A percentile compares a stretch with the other conserved stretches of the same genome.
These are phyloP conservation scores for Australoheros facetus DNA, from an alignment of 2,797 vertebrate genomes.

Conservation along the genomic window DNA sequence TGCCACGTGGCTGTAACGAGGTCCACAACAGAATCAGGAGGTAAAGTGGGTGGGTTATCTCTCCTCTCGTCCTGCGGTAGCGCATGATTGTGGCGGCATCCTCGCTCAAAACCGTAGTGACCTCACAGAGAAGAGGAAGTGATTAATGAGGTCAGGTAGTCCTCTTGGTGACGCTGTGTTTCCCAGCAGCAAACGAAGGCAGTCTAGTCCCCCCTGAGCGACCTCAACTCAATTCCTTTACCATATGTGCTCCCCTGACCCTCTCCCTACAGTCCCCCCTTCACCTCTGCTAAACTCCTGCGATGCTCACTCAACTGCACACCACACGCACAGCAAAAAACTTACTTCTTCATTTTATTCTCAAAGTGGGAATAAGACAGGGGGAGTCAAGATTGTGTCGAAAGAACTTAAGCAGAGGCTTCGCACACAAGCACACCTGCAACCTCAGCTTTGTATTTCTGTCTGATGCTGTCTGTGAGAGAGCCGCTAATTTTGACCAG, in stretches of 20 bases:
- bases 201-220: conserved; percentile 55
- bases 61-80: conserved; percentile 60
- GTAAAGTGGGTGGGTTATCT: conserved; percentile 44
- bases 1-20: conserved; percentile 58
- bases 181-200: conserved; percentile 69
- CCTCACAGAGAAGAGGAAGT: conserved; percentile 78
- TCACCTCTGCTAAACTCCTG: conserved; percentile 46
- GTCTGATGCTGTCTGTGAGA: conserved; percentile 26
- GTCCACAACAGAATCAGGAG: conserved; percentile 34
- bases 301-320: conserved; percentile 49
- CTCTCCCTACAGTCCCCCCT: conserved; percentile 30
- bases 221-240: conserved; percentile 71
- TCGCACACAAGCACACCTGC: conserved; percentile 59
- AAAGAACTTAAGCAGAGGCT: conserved; percentile 45
- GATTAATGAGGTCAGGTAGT: conserved; percentile 83
- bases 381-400: conserved; percentile 8
- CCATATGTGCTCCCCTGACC: conserved; percentile 82
- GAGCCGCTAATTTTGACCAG: conserved; percentile 65
- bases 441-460: conserved; percentile 52
- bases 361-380: conserved; percentile 31
- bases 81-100: conserved; percentile 50
- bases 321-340: conserved; percentile 40
- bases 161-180: conserved; percentile 69
- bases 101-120: conserved; percentile 63
- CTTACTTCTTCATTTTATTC: conserved; percentile 55